Evolutionary conservation across 2,113 vertebrate species (phyloP).

Genomic region (Mionectes macconnelli): DNA sequence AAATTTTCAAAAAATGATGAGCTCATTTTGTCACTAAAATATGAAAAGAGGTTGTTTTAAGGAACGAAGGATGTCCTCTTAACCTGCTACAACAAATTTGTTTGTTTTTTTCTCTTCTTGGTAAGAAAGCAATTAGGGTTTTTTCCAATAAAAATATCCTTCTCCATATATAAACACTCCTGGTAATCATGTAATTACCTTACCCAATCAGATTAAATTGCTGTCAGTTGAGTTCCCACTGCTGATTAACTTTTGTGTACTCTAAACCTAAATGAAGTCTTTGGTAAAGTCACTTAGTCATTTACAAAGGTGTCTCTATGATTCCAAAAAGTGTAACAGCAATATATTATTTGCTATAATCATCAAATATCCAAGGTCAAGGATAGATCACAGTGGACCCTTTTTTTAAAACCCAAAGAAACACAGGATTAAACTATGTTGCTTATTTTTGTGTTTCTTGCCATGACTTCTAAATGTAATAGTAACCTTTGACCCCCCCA

Average conservation of each 20-base stretch:
- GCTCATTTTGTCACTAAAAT: slow-evolving; percentile 1
- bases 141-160: slow-evolving; percentile 87
- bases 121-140: slow-evolving; percentile 84
- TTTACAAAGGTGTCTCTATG: slow-evolving; percentile 83
- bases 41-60: slow-evolving; percentile 56
- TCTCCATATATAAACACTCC: slow-evolving; percentile 81
- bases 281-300: slow-evolving; percentile 75
- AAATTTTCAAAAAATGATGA: slow-evolving; percentile 4
- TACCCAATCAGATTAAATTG: slow-evolving; percentile 84
- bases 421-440: slow-evolving; percentile 61
- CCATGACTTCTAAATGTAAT: slow-evolving; percentile 81
- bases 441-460: slow-evolving; percentile 69
- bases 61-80: slow-evolving; percentile 72
- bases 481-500: slow-evolving; percentile 87
- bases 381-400: slow-evolving; percentile 71
- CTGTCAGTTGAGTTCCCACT: slow-evolving; percentile 75
- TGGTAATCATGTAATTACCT: slow-evolving; percentile 88
- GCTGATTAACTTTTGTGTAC: slow-evolving; percentile 74
- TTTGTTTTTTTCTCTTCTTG: slow-evolving; percentile 77
- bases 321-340: slow-evolving; percentile 62
- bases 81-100: slow-evolving; percentile 73
- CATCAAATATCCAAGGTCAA: slow-evolving; percentile 79
- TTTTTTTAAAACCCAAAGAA: slow-evolving; percentile 68
- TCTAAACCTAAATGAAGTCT: slow-evolving; percentile 80
- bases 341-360: slow-evolving; percentile 73